Evolutionary conservation across 2,888 invertebrate genomes (phyloP), one percentile per base, ranked within the genome.

Genomic region (Dynastes tityus): DNA sequence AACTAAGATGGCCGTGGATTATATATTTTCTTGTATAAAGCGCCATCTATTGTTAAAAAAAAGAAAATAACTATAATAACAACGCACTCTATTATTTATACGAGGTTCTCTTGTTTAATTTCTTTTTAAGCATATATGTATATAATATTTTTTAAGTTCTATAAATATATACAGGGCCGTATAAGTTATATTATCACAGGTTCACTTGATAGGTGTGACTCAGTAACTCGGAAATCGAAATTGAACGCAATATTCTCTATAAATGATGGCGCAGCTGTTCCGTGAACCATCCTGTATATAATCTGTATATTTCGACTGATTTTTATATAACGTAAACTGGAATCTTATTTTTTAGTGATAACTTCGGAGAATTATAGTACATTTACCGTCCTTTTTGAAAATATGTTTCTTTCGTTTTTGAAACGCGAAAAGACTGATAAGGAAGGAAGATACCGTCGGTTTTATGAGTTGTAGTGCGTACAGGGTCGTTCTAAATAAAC

Each of bases 251-350:
- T 45, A 45, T 11, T 45, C 8, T 8, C 11, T 6, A 45, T 45
- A 45, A 58, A 58, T 58, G 6, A 58, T 27, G 22, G 16, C 58
- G n/a, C 58, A 16, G 27, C 73, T 74, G 32, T 74, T 74, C 11
- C 29, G 27, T 63, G 40, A 51, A 76, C 67, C 49, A 45, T 22
- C 76, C 55, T 67, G 58, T 76, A 67, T 76, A 76, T 67, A 68
- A 76, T 51, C n/a, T 76, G 76, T 61, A 67, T 58, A 76, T 76
- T 76, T 55, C 51, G 67, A 58, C 68, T 68, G 68, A 68, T 76
- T 76, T 63, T 32, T 63, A 29, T 63, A 51, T 61, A 63, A 53
- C 22, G 64, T 65, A 16, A 32, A 55, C 16, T 40, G 29, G 53
- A 58, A 45, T 67, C 67, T 76, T 76, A 67, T 55, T 16, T 45